A percentile compares a stretch with the other conserved stretches of the same genome.
phyloP scores from a whole-genome alignment of 2,797 vertebrate genomes.

The Cygnus olor region DNA sequence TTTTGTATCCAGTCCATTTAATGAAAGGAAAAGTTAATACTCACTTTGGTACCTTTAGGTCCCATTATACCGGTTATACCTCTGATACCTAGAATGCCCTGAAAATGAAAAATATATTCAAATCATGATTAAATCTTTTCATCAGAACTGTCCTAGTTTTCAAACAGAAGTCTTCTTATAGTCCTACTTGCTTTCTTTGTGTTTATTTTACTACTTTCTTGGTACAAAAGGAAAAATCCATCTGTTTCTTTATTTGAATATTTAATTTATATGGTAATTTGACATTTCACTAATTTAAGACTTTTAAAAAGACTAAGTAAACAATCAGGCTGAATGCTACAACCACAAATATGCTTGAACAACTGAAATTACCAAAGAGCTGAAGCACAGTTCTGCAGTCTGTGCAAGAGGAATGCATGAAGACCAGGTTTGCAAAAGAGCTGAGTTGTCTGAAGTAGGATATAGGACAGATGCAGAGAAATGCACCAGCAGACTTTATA shows the following conservation, averaged over 20 bases:
- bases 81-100: conserved; percentile 91
- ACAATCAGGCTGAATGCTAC: neutral
- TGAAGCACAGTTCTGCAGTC: neutral
- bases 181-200: neutral
- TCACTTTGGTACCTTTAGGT: conserved; percentile 90
- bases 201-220: neutral
- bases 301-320: neutral
- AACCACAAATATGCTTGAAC: neutral
- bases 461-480: neutral
- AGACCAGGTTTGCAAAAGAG: neutral
- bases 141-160: neutral
- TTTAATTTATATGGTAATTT: neutral
- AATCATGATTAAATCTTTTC: neutral
- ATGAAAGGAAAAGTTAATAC: conserved; percentile 28
- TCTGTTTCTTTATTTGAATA: neutral
- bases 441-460: neutral
- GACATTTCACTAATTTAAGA: neutral
- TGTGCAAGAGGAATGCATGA: neutral
- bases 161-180: neutral
- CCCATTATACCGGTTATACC: conserved; percentile 92
- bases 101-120: conserved; percentile 55
- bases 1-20: neutral
- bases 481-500: neutral
- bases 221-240: neutral
- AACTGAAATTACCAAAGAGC: neutral